Conservation (phyloP, 1,140 invertebrate species). For the Hyphantria cunea region DNA sequence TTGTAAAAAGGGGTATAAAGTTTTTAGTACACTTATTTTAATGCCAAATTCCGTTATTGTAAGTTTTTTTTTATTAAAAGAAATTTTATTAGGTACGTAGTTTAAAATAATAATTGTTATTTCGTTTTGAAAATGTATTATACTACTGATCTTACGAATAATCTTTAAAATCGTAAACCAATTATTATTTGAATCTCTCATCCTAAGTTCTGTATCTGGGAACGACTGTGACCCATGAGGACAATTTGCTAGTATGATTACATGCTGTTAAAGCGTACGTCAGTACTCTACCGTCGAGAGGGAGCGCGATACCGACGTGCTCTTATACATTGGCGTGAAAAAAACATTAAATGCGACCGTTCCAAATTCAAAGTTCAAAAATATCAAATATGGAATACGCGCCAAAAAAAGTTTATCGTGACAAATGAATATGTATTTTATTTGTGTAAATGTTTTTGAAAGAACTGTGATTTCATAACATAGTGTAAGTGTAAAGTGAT, state of each 20-base stretch:
- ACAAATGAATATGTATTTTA: neutral
- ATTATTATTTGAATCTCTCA: slow-evolving; percentile 39
- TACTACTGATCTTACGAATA: no score
- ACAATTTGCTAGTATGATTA: slow-evolving; percentile 76
- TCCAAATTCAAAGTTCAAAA: slow-evolving; percentile 10
- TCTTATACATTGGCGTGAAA: slow-evolving; percentile 39
- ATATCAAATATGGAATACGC: slow-evolving; percentile 28
- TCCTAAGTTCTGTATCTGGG: slow-evolving; percentile 55
- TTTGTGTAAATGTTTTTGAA: slow-evolving; percentile 27
- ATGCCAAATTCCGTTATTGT: no score
- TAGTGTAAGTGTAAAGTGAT: slow-evolving; percentile 16
- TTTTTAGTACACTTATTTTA: no score
- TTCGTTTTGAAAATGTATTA: no score
- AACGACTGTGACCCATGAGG: slow-evolving; percentile 67
- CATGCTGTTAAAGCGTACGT: slow-evolving; percentile 66
- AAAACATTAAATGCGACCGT: slow-evolving; percentile 27
- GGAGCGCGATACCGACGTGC: slow-evolving; percentile 49
- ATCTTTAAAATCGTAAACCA: slow-evolving; percentile 6
- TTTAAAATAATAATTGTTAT: no score
- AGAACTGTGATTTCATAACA: slow-evolving; percentile 18
- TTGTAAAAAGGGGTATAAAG: no score
- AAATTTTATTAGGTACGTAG: no score
- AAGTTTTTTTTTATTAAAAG: no score
- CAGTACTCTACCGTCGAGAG: slow-evolving; percentile 62
- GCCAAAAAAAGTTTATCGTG: slow-evolving; percentile 9